Evolutionary conservation across 2,113 vertebrate genomes (phyloP), one percentile per base, ranked within the genome.

Genomic region (Todiramphus saurophagus): DNA sequence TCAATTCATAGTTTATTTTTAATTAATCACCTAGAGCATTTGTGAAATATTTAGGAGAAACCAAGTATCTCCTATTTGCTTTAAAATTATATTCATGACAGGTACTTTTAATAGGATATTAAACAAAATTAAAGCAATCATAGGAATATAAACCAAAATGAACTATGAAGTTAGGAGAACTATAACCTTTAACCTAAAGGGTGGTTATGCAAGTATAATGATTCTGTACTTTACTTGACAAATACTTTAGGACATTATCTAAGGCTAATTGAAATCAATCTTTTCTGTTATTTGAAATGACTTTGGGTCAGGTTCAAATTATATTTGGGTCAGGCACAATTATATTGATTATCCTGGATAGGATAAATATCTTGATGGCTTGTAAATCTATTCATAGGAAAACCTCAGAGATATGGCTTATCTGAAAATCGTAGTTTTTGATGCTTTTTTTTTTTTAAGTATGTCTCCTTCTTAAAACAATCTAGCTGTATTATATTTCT

Each of bases 1-100:
- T 46, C 31, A 13, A 79, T 79, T 93, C 60, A 72, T 77, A 69
- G 44, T 94, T 97, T 93, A 96, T 97, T 95, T 97, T 58, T 96
- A 93, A 96, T 80, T 85, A 95, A 87, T 83, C 76, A 96, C 63
- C 63, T 89, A 53, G 20, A 94, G 17, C 46, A 76, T 56, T 79
- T n/a, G 87, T 80, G 44, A 95, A 90, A 87, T 94, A 83, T 67
- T 96, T 77, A 84, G 44, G 8, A 63, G 46, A 68, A 86, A 69
- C 20, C 90, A 88, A 67, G 56, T 66, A 83, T 74, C n/a, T 84
- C 15, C 10, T 78, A 51, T 90, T 97, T 92, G 66, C 39, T 81
- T 93, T 76, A 64, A 97, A 97, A 94, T 92, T 94, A 77, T 96
- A 63, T 82, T 62, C 51, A 88, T 67, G 77, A 51, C 27, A 91